Percentiles rank a stretch among this genome's conserved stretches.
phyloP scores from a whole-genome alignment of 2,888 invertebrate genomes.

The Noctua pronuba region DNA sequence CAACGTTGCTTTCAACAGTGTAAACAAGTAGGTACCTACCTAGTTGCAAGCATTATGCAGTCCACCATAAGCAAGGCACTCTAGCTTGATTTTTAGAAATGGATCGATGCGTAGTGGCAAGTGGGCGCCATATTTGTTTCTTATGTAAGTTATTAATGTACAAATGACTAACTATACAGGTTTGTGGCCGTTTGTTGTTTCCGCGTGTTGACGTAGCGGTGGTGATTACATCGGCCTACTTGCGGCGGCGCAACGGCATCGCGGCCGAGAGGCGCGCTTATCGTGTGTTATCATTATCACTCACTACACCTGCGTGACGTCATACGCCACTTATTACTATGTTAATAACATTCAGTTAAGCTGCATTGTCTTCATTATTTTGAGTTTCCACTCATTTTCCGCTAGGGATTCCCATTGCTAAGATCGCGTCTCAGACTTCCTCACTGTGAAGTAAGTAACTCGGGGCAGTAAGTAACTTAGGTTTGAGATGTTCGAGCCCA shows the following conservation, averaged over 20 bases:
- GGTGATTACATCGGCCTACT: constrained; percentile 64
- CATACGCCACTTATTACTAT: constrained; percentile 62
- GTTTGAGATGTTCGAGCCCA: neutral
- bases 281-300: constrained; percentile 81
- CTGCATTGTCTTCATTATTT: constrained; percentile 27
- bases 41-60: neutral
- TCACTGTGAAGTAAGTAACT: neutral
- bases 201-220: constrained; percentile 64
- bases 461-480: neutral
- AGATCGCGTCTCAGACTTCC: no score
- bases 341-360: constrained; percentile 43
- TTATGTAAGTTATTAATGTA: constrained; percentile 67
- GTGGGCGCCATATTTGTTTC: constrained; percentile 61
- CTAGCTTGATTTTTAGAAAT: constrained; percentile 21
- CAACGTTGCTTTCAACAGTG: neutral
- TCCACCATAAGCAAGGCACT: constrained; percentile 7
- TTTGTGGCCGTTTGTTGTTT: constrained; percentile 68
- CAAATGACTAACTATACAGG: constrained; percentile 65
- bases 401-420: no score
- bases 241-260: constrained; percentile 34
- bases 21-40: neutral
- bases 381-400: constrained; percentile 3
- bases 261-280: constrained; percentile 66
- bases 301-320: constrained; percentile 82
- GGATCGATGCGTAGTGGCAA: constrained; percentile 32